Conservation (phyloP, 2,797 vertebrate genomes). For the Hydrolagus colliei region DNA sequence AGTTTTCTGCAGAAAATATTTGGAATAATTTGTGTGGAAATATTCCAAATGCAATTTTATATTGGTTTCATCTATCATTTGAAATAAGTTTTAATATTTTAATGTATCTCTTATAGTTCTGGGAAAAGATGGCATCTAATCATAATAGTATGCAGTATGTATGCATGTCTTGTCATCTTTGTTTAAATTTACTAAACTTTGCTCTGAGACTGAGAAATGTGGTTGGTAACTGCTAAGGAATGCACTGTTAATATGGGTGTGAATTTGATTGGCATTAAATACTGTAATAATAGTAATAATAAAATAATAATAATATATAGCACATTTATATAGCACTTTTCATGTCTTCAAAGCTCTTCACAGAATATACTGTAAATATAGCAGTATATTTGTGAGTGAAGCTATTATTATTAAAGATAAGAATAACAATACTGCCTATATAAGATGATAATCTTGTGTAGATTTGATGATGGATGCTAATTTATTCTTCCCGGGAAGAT, state of each 20-base stretch:
- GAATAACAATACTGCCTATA: too few species aligned
- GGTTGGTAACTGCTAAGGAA: background rate
- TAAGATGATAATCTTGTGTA: background rate
- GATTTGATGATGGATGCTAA: background rate
- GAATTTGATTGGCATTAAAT: background rate
- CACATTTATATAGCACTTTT: too few species aligned
- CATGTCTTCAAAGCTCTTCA: background rate
- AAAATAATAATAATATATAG: too few species aligned
- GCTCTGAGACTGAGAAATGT: background rate
- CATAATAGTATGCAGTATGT: background rate
- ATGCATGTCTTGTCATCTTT: conserved; percentile 8
- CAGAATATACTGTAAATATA: too few species aligned
- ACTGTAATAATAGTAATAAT: too few species aligned
- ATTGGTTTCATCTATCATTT: background rate
- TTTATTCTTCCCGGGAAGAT: background rate
- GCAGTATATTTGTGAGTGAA: too few species aligned
- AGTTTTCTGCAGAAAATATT: background rate
- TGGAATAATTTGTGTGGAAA: background rate
- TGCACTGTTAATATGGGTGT: too few species aligned
- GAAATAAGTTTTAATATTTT: background rate
- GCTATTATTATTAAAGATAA: background rate
- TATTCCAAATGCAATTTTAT: too few species aligned
- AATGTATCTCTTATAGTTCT: background rate
- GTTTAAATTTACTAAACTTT: background rate
- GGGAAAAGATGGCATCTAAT: background rate